These are phyloP conservation scores for Eolophus roseicapilla DNA, from an alignment of 2,113 vertebrate species.

Conservation along the genomic window DNA sequence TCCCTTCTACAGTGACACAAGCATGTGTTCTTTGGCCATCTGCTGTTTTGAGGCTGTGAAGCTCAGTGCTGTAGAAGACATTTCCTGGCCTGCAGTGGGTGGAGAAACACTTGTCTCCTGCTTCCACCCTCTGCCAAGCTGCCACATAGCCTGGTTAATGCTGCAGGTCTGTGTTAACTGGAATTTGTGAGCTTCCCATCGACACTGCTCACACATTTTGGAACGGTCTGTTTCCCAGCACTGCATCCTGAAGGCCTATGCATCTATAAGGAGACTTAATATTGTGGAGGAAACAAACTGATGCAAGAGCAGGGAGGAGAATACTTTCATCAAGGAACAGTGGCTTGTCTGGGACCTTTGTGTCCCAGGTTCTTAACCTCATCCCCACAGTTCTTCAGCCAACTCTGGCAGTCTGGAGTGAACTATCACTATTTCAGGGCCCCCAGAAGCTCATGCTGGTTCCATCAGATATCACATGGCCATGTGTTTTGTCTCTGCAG, in stretches of 20 bases:
- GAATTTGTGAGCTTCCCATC: not conserved
- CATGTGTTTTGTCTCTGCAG: not conserved
- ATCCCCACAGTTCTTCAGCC: not conserved
- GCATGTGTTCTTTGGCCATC: conserved; percentile 9
- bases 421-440: not conserved
- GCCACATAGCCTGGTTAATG: not conserved
- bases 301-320: not conserved
- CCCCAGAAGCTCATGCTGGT: not conserved
- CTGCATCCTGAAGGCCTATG: not conserved
- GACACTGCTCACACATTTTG: not conserved
- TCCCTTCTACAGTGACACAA: conserved; percentile 37
- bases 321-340: not conserved
- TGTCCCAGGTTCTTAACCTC: not conserved
- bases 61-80: conserved; percentile 27
- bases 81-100: conserved; percentile 48
- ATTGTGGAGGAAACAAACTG: not conserved
- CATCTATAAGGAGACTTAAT: not conserved
- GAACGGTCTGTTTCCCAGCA: not conserved
- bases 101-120: conserved; percentile 27
- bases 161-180: not conserved
- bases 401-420: not conserved
- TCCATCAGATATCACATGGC: not conserved
- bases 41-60: conserved; percentile 54
- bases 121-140: conserved; percentile 10
- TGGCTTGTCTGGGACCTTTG: not conserved